These are phyloP conservation scores for Ceratina calcarata DNA, from an alignment of 1,140 invertebrate genomes.

Conservation along the genomic window DNA sequence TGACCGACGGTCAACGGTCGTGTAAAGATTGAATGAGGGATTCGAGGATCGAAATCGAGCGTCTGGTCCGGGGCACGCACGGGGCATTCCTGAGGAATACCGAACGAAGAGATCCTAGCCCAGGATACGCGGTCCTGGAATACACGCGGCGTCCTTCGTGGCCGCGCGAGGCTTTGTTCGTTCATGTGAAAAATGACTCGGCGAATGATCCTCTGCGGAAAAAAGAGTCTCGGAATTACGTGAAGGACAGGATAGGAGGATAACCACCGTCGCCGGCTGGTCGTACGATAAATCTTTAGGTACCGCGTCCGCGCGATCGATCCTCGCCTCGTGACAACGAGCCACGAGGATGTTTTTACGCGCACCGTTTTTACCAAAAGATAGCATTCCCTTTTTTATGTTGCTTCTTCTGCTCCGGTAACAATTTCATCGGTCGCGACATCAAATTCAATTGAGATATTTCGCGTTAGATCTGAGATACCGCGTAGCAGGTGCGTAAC, in stretches of 20 bases:
- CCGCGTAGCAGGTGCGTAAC: neutral
- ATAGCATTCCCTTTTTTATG: neutral
- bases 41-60: slow-evolving; percentile 18
- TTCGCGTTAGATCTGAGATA: neutral
- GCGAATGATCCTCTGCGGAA: slow-evolving; percentile 56
- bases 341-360: slow-evolving; percentile 33
- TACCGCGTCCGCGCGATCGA: slow-evolving; percentile 27
- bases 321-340: slow-evolving; percentile 36
- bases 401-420: neutral
- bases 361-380: neutral
- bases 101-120: slow-evolving; percentile 41
- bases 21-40: neutral
- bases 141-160: slow-evolving; percentile 36
- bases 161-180: slow-evolving; percentile 55
- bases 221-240: slow-evolving; percentile 49
- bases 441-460: slow-evolving; percentile 3
- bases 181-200: slow-evolving; percentile 65
- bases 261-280: neutral
- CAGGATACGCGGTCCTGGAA: slow-evolving; percentile 49
- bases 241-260: slow-evolving; percentile 28
- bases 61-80: slow-evolving; percentile 28
- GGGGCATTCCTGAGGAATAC: slow-evolving; percentile 50
- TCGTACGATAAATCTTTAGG: slow-evolving; percentile 58
- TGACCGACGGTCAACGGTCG: neutral
- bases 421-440: neutral